Evolutionary conservation across 1,140 invertebrate species (phyloP), one percentile per base, ranked within the genome.

Genomic region (Pseudomyrmex cubaensis): DNA sequence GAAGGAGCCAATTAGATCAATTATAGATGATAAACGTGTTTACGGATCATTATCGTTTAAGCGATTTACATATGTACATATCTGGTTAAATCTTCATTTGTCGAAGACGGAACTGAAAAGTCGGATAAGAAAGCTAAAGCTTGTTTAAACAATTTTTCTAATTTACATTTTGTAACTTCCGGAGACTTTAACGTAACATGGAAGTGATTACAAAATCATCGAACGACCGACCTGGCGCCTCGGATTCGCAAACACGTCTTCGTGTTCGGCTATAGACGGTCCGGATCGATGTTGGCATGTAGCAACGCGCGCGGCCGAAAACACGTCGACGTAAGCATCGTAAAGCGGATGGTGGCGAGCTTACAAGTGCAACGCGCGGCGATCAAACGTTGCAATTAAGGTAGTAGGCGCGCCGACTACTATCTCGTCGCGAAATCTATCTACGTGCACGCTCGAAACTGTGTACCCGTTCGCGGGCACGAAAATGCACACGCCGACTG

Each of bases 301-400:
- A 64, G 66, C 66, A 66, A 64, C 57, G 50, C 48, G 22, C 25
- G 8, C 10, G 20, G 17, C 35, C 72, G 73, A 82, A 74, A 67
- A 59, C 61, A 75, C 72, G 9, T 17, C 35, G 35, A 67, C 73
- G 83, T 69, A 67, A 75, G 73, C 84, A 73, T 88, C 86, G 87
- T 82, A 86, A 89, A 86, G 85, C 84, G 75, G 63, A 70, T 54
- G 50, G 44, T 73, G 13, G 83, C 50, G 82, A 88, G 88, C 86
- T 91, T 88, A 77, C 87, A 83, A 84, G 89, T 89, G 84, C 87
- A 63, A 64, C 73, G 88, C 84, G 84, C 75, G 25, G 48, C 85
- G 87, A 90, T 91, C 85, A 90, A 92, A 92, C 88, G 88, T 78
- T 86, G 75, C 87, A 90, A 92, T 91, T 91, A 92, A 91, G 35